These are phyloP conservation scores for Chaetodon trifascialis DNA, from an alignment of 2,113 vertebrate species.

Conservation along the genomic window DNA sequence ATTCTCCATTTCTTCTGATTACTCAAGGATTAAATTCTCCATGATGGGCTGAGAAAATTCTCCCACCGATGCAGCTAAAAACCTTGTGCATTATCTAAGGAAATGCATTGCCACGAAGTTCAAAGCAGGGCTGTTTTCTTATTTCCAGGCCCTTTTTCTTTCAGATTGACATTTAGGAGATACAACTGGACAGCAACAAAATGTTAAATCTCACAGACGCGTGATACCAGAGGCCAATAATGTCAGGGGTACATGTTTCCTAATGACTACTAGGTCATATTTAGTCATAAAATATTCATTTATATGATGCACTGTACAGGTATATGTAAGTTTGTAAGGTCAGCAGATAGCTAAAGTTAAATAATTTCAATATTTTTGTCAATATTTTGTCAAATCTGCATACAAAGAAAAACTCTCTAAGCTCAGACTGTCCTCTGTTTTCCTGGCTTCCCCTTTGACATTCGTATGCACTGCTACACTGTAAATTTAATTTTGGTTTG, in stretches of 20 bases:
- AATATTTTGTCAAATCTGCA: not conserved
- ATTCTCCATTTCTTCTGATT: not conserved
- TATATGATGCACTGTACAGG: not conserved
- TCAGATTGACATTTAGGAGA: not conserved
- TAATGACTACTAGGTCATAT: not conserved
- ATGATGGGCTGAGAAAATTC: no score
- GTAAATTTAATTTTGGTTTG: not conserved
- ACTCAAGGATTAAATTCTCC: no score
- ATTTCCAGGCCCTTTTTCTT: not conserved
- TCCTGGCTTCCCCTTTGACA: not conserved
- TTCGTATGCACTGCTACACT: not conserved
- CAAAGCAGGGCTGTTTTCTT: not conserved
- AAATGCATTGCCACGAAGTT: not conserved
- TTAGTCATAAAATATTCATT: not conserved
- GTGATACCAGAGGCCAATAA: no score
- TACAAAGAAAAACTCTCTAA: not conserved
- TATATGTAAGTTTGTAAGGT: not conserved
- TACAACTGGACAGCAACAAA: not conserved
- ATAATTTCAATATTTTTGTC: not conserved
- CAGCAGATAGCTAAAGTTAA: not conserved
- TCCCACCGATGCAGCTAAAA: no score
- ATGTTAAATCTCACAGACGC: not conserved
- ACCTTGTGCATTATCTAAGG: no score
- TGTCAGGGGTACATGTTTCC: not conserved
- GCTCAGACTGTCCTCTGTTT: not conserved